phyloP scores from a whole-genome alignment of 2,888 invertebrate genomes.

The Arge pagana region DNA sequence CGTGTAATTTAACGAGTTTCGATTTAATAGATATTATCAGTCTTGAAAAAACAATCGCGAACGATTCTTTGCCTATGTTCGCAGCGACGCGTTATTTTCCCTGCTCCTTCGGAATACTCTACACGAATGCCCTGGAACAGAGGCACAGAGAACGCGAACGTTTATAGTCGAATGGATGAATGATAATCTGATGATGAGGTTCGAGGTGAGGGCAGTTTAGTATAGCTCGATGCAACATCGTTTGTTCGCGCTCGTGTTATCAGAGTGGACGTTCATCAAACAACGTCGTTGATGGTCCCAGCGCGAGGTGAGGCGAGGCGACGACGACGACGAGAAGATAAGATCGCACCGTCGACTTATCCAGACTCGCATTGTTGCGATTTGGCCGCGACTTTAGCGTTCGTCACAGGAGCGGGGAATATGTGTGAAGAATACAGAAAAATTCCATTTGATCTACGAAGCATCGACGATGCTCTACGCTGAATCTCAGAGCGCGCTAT shows the following conservation, averaged over 20 bases:
- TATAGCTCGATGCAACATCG: too few relatives aligned
- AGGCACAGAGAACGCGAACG: too few relatives aligned
- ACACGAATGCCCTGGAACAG: background rate
- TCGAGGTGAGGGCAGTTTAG: too few relatives aligned
- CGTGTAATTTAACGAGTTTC: background rate
- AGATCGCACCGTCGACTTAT: slow-evolving; percentile 8
- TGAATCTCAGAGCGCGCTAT: background rate
- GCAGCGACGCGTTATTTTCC: background rate
- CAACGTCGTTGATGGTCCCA: too few relatives aligned
- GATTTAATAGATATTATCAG: slow-evolving; percentile 1
- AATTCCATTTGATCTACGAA: background rate
- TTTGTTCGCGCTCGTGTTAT: too few relatives aligned
- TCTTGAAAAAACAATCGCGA: slow-evolving; percentile 3
- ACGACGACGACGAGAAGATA: slow-evolving; percentile 7
- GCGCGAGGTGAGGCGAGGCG: slow-evolving; percentile 12
- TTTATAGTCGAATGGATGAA: too few relatives aligned
- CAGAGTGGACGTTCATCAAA: too few relatives aligned
- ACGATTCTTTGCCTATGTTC: background rate
- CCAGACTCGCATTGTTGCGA: slow-evolving; percentile 8
- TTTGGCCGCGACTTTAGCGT: slow-evolving; percentile 13
- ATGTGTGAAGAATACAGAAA: background rate
- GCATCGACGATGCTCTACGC: background rate
- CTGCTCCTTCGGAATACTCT: background rate
- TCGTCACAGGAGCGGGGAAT: slow-evolving; percentile 1
- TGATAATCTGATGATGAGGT: too few relatives aligned